Evolutionary conservation across 2,888 invertebrate genomes (phyloP).

Genomic region (Andrena bucephala): DNA sequence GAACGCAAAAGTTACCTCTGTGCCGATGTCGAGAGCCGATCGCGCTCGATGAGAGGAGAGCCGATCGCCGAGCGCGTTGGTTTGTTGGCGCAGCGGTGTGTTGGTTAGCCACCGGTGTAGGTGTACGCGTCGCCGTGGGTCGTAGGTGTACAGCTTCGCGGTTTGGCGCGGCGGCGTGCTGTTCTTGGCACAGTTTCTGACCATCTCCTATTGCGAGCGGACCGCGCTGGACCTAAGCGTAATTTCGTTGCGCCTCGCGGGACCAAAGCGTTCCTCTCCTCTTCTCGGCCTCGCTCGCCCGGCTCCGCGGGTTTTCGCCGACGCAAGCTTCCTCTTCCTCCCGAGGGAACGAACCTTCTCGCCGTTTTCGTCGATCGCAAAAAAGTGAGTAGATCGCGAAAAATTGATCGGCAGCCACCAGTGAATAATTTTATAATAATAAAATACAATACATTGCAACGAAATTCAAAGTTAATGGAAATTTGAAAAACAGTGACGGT

Average conservation of each 20-base stretch:
- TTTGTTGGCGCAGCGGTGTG: conserved; percentile 30
- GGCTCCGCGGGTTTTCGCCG: background rate
- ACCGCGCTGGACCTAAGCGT: conserved; percentile 71
- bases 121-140: conserved; percentile 41
- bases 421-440: background rate
- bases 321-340: background rate
- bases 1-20: background rate
- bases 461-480: background rate
- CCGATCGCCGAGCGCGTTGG: conserved; percentile 13
- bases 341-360: background rate
- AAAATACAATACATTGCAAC: too few species aligned
- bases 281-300: background rate
- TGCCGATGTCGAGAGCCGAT: background rate
- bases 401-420: background rate
- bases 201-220: conserved; percentile 82
- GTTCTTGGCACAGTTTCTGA: conserved; percentile 85
- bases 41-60: conserved; percentile 10
- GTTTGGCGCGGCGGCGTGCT: conserved; percentile 62
- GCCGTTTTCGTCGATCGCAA: background rate
- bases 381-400: conserved; percentile 17
- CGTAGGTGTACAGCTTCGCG: conserved; percentile 67
- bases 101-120: conserved; percentile 61
- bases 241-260: conserved; percentile 56
- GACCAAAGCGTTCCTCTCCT: conserved; percentile 17
- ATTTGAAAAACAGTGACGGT: background rate